A percentile compares a stretch with the other conserved stretches of the same genome.
Conservation (phyloP, 2,797 vertebrate species). For the Danio choprae region DNA sequence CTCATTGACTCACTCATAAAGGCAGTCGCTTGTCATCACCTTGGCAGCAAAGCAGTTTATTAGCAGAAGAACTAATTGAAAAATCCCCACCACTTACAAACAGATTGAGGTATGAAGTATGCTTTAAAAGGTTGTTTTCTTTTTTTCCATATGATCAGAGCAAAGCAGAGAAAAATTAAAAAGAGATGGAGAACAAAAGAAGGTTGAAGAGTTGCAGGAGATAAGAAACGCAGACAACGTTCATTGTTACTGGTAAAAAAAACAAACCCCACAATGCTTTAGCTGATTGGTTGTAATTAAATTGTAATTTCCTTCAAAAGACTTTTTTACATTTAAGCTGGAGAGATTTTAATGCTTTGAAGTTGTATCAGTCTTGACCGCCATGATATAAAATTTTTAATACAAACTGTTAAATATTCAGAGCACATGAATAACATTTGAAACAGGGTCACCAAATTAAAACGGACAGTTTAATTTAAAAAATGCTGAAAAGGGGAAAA, state of each 20-base stretch:
- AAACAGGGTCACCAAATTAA: conserved; percentile 25
- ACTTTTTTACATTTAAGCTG: conserved; percentile 2
- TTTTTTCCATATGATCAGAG: not conserved
- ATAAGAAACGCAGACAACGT: not conserved
- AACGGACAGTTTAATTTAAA: conserved; percentile 28
- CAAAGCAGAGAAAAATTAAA: not conserved
- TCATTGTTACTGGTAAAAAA: conserved; percentile 3
- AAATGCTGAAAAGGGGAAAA: conserved; percentile 13
- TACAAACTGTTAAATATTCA: conserved; percentile 22
- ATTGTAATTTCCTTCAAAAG: conserved; percentile 37
- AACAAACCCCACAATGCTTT: too few relatives aligned
- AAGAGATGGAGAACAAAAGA: not conserved
- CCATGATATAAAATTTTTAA: conserved; percentile 19
- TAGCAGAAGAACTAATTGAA: not conserved
- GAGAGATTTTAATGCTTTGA: conserved; percentile 13
- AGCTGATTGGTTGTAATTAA: conserved; percentile 14
- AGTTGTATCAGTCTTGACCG: conserved; percentile 13
- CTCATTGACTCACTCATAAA: too few relatives aligned
- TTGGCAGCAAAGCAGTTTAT: not conserved
- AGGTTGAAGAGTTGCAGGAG: not conserved
- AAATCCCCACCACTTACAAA: not conserved
- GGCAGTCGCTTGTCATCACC: too few relatives aligned
- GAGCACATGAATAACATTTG: not conserved
- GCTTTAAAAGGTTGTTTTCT: not conserved
- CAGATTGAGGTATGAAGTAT: not conserved